Evolutionary conservation across 2,113 vertebrate species (phyloP), one percentile per base, ranked within the genome.

Genomic region (Myrmecophaga tridactyla): DNA sequence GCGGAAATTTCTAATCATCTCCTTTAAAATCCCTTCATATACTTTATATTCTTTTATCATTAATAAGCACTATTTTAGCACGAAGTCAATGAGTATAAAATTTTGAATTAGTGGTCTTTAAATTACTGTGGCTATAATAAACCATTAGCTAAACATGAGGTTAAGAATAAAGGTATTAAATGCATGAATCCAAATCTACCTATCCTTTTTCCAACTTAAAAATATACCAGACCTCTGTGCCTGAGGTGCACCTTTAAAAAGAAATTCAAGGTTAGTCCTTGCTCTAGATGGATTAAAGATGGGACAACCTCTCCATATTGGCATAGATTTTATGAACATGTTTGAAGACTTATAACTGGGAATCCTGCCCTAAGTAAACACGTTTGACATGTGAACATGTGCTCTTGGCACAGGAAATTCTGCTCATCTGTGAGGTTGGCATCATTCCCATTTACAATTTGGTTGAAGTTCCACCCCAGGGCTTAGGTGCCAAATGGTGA

Each of bases 341-440:
- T 90, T 85, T 92, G 86, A 97, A 95, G 93, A 97, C 97, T 97
- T 97, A 96, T 96, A 70, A 43, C 80, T 97, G 95, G 94, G 89
- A 98, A 94, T 9, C 85, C 34, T 97, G 94, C 96, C 97, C 77
- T 98, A 60, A 80, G 93, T 95, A 97, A 98, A 96, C 94, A 36
- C 56, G 95, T 96, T 96, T 97, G 94, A 95, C 83, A 41, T 76
- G 80, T 93, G 94, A 97, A 93, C 96, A 76, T 29, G 60, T n/a
- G 92, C 90, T 95, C 95, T 92, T 96, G 86, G 90, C 75, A 65
- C 63, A 75, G 96, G 75, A 84, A 46, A 3, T 97, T 89, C 72
- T 0, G 72, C 46, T 97, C 97, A 97, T 98, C 97, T 98, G 96
- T 95, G 96, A 0, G 2, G 1, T 76, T 97, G 98, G 98, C 96